Evolutionary conservation across 2,113 vertebrate genomes (phyloP).

Genomic region (Dissostichus mawsoni): DNA sequence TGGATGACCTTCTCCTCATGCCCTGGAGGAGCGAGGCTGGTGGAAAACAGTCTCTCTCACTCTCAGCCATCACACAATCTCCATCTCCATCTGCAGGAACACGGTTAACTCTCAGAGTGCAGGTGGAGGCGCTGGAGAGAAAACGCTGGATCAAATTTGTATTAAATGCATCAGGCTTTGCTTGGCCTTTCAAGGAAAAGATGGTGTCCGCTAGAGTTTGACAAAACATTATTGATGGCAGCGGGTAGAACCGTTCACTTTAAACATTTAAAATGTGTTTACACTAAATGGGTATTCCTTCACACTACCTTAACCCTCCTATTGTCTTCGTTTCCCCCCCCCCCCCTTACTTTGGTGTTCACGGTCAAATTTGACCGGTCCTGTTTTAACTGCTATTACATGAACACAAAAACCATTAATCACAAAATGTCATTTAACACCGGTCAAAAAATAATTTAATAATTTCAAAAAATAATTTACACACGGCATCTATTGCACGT

Average conservation of each 20-base stretch:
- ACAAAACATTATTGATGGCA: constrained; percentile 72
- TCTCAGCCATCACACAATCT: constrained; percentile 32
- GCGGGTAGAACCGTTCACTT: constrained; percentile 23
- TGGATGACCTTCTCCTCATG: constrained; percentile 54
- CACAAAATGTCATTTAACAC: no score
- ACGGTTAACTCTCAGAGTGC: constrained; percentile 12
- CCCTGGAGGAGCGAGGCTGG: constrained; percentile 32
- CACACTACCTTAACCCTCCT: no score
- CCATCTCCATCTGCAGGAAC: constrained; percentile 21
- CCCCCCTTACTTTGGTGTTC: no score
- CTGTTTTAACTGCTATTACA: no score
- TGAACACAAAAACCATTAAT: no score
- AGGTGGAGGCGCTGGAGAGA: constrained; percentile 3
- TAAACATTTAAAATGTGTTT: no score
- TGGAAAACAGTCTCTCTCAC: constrained; percentile 38
- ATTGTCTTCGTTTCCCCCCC: no score
- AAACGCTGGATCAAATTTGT: constrained; percentile 58
- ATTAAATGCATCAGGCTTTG: constrained; percentile 68
- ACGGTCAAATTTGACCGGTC: no score
- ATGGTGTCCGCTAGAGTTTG: constrained; percentile 55
- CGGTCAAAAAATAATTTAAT: no score
- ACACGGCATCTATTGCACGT: no score
- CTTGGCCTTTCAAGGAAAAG: constrained; percentile 56
- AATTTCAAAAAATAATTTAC: no score
- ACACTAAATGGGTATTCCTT: no score